These are phyloP conservation scores for Ylistrum balloti DNA, from an alignment of 1,140 invertebrate species.

Conservation along the genomic window DNA sequence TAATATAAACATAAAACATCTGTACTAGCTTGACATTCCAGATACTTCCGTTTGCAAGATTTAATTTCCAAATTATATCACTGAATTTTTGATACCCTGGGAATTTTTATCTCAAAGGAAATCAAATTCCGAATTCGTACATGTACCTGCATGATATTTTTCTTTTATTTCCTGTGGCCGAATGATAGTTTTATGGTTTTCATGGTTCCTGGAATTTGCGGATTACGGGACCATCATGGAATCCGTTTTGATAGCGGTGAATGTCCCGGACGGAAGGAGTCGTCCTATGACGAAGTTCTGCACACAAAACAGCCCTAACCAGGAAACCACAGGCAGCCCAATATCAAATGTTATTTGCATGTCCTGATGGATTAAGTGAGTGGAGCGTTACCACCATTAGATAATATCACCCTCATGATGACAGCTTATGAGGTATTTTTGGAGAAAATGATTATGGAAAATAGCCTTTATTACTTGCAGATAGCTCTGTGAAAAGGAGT, in stretches of 20 bases:
- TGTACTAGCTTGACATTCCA: background rate
- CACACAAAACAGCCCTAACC: background rate
- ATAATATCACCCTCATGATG: slow-evolving; percentile 38
- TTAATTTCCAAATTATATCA: background rate
- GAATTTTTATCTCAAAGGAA: background rate
- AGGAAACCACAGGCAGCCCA: background rate
- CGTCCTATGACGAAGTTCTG: background rate
- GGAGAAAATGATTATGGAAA: slow-evolving; percentile 28
- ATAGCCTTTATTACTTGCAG: slow-evolving; percentile 38
- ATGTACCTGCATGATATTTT: slow-evolving; percentile 38
- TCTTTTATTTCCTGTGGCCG: slow-evolving; percentile 32
- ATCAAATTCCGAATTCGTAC: background rate
- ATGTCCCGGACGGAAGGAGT: background rate
- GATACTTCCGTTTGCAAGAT: slow-evolving; percentile 24
- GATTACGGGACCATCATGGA: background rate
- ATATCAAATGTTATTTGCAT: slow-evolving; percentile 40
- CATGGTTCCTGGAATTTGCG: slow-evolving; percentile 15
- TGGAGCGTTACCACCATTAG: background rate
- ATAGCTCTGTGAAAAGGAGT: slow-evolving; percentile 29
- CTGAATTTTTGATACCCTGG: background rate
- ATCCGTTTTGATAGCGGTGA: background rate
- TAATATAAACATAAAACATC: background rate
- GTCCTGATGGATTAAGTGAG: background rate
- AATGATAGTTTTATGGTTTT: slow-evolving; percentile 5
- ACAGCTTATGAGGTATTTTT: slow-evolving; percentile 31